phyloP scores from a whole-genome alignment of 2,888 invertebrate genomes.

The Drosophila neutralis region DNA sequence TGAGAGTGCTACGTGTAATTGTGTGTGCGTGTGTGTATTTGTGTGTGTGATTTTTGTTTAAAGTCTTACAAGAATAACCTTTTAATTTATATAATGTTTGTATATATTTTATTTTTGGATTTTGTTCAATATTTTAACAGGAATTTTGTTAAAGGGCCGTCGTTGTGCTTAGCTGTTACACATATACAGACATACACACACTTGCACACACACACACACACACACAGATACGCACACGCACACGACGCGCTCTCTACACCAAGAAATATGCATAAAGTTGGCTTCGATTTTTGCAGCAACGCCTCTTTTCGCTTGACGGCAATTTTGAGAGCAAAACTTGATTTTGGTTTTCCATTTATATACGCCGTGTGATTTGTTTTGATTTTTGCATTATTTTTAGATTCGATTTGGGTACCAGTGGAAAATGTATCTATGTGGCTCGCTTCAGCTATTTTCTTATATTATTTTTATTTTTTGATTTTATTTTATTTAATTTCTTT shows the following conservation, averaged over 20 bases:
- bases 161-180: slow-evolving; percentile 21
- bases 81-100: slow-evolving; percentile 9
- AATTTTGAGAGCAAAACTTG: slow-evolving; percentile 15
- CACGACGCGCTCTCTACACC: slow-evolving; percentile 66
- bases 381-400: slow-evolving; percentile 35
- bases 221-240: slow-evolving; percentile 27
- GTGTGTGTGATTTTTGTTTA: background rate
- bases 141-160: slow-evolving; percentile 6
- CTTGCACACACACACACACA: slow-evolving; percentile 36
- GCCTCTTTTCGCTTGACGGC: slow-evolving; percentile 53
- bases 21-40: background rate
- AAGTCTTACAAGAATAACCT: background rate
- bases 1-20: slow-evolving; percentile 9
- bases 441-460: slow-evolving; percentile 55
- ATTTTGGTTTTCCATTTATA: slow-evolving; percentile 2
- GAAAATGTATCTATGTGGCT: slow-evolving; percentile 78
- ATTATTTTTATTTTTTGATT: slow-evolving; percentile 13
- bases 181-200: slow-evolving; percentile 33
- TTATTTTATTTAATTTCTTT: slow-evolving; percentile 30
- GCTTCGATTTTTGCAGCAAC: slow-evolving; percentile 68
- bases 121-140: slow-evolving; percentile 27
- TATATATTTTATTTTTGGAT: slow-evolving; percentile 5
- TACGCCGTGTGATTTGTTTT: slow-evolving; percentile 2
- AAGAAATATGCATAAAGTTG: slow-evolving; percentile 70
- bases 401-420: slow-evolving; percentile 51